Evolutionary conservation across 2,888 invertebrate genomes (phyloP).

Genomic region (Drosophila neonasuta): DNA sequence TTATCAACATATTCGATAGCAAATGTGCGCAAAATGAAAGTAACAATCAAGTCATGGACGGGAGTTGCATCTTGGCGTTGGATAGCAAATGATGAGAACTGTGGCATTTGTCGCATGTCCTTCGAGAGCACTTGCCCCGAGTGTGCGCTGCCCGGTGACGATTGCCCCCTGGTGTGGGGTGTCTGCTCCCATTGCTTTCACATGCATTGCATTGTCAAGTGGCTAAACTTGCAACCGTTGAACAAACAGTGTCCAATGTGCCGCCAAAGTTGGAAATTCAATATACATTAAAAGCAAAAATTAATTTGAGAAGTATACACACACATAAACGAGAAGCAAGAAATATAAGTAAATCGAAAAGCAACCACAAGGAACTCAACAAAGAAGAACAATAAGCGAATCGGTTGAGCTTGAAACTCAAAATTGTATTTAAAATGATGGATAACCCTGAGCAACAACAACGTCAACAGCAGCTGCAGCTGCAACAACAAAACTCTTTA

Average conservation of each 20-base stretch:
- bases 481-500: slow-evolving; percentile 49
- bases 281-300: slow-evolving; percentile 85
- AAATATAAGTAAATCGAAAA: slow-evolving; percentile 8
- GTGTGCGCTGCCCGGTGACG: slow-evolving; percentile 98
- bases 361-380: slow-evolving; percentile 1
- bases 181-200: slow-evolving; percentile 99
- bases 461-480: slow-evolving; percentile 32
- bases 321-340: not conserved
- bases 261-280: slow-evolving; percentile 99
- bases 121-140: slow-evolving; percentile 99
- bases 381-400: too few relatives aligned
- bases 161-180: slow-evolving; percentile 99
- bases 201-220: slow-evolving; percentile 99
- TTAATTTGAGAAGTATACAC: slow-evolving; percentile 13
- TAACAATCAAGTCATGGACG: slow-evolving; percentile 87
- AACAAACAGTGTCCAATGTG: slow-evolving; percentile 98
- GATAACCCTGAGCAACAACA: slow-evolving; percentile 64
- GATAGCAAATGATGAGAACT: slow-evolving; percentile 99
- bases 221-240: slow-evolving; percentile 96
- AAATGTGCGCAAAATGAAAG: slow-evolving; percentile 80
- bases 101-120: slow-evolving; percentile 99
- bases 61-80: slow-evolving; percentile 99
- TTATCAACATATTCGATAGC: slow-evolving; percentile 38
- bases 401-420: not conserved
- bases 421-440: slow-evolving; percentile 52